Evolutionary conservation across 2,113 vertebrate genomes (phyloP), one percentile per base, ranked within the genome.

Genomic region (Mohoua ochrocephala): DNA sequence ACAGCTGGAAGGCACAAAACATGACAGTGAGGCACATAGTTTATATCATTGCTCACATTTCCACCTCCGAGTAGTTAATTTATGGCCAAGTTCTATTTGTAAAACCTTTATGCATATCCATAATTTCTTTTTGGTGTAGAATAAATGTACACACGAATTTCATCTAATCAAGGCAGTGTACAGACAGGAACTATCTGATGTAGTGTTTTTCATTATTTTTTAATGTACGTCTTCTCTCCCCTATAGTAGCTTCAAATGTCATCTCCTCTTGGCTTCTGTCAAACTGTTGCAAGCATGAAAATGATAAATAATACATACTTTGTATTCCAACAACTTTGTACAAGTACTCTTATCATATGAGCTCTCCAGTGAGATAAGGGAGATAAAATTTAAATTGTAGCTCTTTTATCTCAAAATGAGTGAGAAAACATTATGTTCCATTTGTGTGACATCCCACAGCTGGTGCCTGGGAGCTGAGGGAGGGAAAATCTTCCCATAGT

Each of bases 261-360:
- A n/a, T 67, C 52, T 67, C 52, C 57, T 85, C 52, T 68, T 75
- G 82, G 44, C 56, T 71, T 91, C 49, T 57, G 79, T 80, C 53
- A 42, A 42, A 76, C 63, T 47, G n/a, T 47, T 95, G 68, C 54
- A 88, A 84, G 63, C 52, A 76, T 41, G 57, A 88, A 93, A 88
- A 91, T 84, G 93, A 91, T 76, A 95, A 87, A 93, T 93, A 95
- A 76, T 83, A 70, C 18, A 88, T 84, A 52, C 24, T 76, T 57
- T 19, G 13, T 88, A 77, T 69, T 89, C 31, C 57, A 84, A 69
- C 30, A 84, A 84, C 69, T 84, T 87, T 63, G 52, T 67, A 91
- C 57, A 77, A 84, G 69, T 77, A 47, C 84, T 81, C 37, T 80
- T 91, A 93, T 80, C 68, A 57, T 76, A 91, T 61, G 88, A 93